A percentile compares a stretch with the other conserved stretches of the same genome.
Evolutionary conservation across 2,113 vertebrate species (phyloP).

Genomic region (Grammomys dolichurus): DNA sequence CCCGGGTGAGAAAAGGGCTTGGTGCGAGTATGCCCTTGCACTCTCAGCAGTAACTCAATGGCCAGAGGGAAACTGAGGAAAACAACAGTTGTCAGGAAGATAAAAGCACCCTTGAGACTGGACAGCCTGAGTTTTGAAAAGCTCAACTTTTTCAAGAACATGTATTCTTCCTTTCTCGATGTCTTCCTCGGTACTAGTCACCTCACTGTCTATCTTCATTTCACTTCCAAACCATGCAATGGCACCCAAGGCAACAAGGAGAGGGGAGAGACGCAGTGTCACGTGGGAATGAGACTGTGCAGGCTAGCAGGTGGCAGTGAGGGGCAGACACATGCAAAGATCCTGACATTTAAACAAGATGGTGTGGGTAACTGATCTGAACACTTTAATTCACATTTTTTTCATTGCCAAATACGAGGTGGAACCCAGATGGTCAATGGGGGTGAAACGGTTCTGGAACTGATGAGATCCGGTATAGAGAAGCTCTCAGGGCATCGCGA

Average conservation of each 20-base stretch:
- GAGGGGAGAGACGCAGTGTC: not conserved
- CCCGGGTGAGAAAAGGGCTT: not conserved
- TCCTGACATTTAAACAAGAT: not conserved
- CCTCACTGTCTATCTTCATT: not conserved
- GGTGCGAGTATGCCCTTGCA: not conserved
- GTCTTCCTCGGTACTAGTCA: not conserved
- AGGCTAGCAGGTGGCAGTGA: not conserved
- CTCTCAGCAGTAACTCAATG: not conserved
- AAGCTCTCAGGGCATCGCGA: not conserved
- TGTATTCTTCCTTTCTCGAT: not conserved
- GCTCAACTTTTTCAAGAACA: not conserved
- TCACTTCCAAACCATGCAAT: not conserved
- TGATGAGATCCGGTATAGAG: not conserved
- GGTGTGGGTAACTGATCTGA: not conserved
- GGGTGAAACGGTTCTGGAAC: not conserved
- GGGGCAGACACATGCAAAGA: no score
- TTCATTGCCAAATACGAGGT: not conserved
- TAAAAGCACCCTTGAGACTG: not conserved
- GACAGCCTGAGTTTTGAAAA: slow-evolving; percentile 2
- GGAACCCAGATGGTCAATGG: not conserved
- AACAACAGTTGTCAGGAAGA: not conserved
- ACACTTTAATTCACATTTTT: not conserved
- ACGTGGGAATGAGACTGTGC: not conserved
- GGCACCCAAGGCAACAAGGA: not conserved
- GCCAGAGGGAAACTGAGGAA: not conserved